Percentiles rank a stretch among this genome's conserved stretches.
phyloP scores from a whole-genome alignment of 2,888 invertebrate species.

The Halictus quadricinctus region DNA sequence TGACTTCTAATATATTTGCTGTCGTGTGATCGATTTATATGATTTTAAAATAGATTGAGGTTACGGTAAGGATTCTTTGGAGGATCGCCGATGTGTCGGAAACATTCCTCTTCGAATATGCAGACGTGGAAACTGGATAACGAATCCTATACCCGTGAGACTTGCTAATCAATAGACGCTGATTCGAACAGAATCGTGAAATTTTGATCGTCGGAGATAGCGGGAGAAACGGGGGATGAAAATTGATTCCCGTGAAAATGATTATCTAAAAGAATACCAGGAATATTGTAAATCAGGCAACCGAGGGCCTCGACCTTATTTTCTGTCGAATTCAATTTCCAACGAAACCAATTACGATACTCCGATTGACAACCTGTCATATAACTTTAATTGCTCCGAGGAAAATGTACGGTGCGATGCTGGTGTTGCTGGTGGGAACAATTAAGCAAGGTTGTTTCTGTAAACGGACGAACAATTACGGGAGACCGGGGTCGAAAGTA shows the following conservation, averaged over 20 bases:
- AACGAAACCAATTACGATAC: slow-evolving; percentile 20
- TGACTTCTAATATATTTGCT: background rate
- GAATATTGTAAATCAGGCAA: slow-evolving; percentile 29
- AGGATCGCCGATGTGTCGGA: slow-evolving; percentile 38
- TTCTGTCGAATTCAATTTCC: slow-evolving; percentile 2
- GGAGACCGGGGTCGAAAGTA: background rate
- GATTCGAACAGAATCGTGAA: background rate
- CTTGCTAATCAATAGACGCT: background rate
- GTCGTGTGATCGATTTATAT: slow-evolving; percentile 1
- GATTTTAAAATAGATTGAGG: slow-evolving; percentile 22
- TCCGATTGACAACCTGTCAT: slow-evolving; percentile 16
- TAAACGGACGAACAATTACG: background rate
- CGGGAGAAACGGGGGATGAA: background rate
- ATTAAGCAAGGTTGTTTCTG: background rate
- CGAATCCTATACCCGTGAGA: slow-evolving; percentile 74
- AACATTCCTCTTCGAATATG: slow-evolving; percentile 53
- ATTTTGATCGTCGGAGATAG: background rate
- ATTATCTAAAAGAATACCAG: slow-evolving; percentile 34
- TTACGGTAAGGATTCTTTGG: background rate
- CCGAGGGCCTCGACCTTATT: slow-evolving; percentile 20
- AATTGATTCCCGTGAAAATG: background rate
- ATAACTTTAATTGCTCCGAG: background rate
- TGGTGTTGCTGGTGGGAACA: background rate
- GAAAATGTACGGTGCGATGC: background rate
- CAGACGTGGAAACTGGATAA: slow-evolving; percentile 53